Evolutionary conservation across 2,797 vertebrate genomes (phyloP).

Genomic region (Macroramphosus scolopax): DNA sequence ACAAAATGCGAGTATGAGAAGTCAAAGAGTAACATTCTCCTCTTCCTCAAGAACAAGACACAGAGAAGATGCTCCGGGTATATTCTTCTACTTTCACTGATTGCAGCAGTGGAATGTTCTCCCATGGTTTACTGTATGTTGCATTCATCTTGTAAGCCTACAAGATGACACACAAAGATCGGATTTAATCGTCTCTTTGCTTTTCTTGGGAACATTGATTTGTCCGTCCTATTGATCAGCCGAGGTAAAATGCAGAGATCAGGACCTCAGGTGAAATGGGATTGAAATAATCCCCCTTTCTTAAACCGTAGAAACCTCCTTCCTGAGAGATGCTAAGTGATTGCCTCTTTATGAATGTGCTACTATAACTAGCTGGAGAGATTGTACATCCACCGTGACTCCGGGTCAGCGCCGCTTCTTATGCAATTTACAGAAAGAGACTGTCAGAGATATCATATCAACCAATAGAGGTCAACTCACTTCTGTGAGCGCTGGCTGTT

Average conservation of each 20-base stretch:
- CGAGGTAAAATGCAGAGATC: too few relatives aligned
- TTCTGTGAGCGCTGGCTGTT: constrained; percentile 14
- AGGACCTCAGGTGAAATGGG: too few relatives aligned
- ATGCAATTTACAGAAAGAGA: constrained; percentile 13
- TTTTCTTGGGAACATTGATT: too few relatives aligned
- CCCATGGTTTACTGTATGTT: too few relatives aligned
- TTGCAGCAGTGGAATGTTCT: not conserved
- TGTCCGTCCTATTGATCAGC: too few relatives aligned
- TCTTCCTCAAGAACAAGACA: not conserved
- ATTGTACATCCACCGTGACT: constrained; percentile 21
- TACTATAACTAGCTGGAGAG: not conserved
- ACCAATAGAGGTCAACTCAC: constrained; percentile 29
- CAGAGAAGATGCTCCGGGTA: too few relatives aligned
- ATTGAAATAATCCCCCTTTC: too few relatives aligned
- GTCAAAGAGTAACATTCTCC: not conserved
- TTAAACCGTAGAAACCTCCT: constrained; percentile 16
- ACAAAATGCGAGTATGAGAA: not conserved
- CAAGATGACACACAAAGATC: too few relatives aligned
- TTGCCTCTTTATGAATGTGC: constrained; percentile 8
- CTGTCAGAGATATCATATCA: not conserved
- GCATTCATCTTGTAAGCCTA: too few relatives aligned
- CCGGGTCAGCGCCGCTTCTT: constrained; percentile 14
- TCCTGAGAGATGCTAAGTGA: constrained; percentile 14
- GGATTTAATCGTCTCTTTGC: too few relatives aligned
- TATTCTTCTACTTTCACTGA: too few relatives aligned